phyloP scores from a whole-genome alignment of 92 coral and sea anemone species.

The Bergia puertoricense region DNA sequence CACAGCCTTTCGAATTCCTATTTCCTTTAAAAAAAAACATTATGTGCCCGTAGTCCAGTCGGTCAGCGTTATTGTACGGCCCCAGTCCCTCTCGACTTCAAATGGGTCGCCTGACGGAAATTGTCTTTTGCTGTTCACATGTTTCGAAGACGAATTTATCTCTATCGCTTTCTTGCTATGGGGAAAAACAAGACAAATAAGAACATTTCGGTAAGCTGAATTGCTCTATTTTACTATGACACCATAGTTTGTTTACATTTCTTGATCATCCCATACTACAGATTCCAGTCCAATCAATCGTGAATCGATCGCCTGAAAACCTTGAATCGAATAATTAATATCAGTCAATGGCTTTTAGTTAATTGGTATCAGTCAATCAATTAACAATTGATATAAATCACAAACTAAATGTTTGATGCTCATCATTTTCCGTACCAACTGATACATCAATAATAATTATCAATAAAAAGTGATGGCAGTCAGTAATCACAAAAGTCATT shows the following conservation, averaged over 20 bases:
- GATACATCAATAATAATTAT: too few species aligned
- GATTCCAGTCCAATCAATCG: too few species aligned
- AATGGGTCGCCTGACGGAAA: not conserved
- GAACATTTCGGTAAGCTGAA: slow-evolving; percentile 25
- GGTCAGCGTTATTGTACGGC: not conserved
- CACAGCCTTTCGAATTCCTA: not conserved
- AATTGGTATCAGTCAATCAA: too few species aligned
- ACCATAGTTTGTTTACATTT: not conserved
- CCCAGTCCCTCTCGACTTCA: slow-evolving; percentile 7
- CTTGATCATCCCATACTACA: too few species aligned
- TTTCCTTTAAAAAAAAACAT: not conserved
- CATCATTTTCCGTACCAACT: too few species aligned
- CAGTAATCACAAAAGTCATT: too few species aligned
- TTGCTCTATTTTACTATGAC: not conserved
- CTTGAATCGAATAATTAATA: too few species aligned
- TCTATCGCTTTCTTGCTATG: slow-evolving; percentile 9
- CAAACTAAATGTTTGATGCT: too few species aligned
- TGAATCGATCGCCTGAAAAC: too few species aligned
- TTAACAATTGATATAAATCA: too few species aligned
- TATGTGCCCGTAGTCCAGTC: not conserved
- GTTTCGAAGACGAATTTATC: not conserved
- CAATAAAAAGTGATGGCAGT: too few species aligned
- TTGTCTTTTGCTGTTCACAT: not conserved
- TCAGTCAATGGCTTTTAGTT: too few species aligned
- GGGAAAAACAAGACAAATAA: slow-evolving; percentile 27